Percentiles rank a stretch among this genome's conserved stretches.
Conservation (phyloP, 1,140 invertebrate species). For the Anastatus disparis region DNA sequence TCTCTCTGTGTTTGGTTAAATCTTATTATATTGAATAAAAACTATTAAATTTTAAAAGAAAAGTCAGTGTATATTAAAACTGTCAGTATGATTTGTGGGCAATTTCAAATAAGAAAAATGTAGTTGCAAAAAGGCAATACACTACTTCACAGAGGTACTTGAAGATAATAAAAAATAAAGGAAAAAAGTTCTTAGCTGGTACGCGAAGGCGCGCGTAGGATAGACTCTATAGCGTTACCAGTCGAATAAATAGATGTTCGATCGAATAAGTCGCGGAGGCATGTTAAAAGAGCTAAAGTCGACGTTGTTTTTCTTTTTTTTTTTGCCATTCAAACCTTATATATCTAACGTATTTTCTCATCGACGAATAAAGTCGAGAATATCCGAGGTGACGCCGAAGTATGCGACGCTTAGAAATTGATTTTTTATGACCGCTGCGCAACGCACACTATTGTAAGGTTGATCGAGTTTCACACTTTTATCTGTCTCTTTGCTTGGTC, state of each 20-base stretch:
- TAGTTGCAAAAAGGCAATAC: neutral
- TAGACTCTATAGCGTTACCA: too few relatives aligned
- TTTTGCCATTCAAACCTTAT: neutral
- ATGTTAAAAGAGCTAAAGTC: conserved; percentile 22
- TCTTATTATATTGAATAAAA: too few relatives aligned
- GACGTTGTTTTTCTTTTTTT: too few relatives aligned
- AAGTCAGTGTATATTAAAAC: too few relatives aligned
- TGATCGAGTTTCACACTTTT: conserved; percentile 18
- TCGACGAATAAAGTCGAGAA: neutral
- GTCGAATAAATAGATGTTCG: conserved; percentile 27
- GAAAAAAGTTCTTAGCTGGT: neutral
- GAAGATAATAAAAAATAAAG: neutral
- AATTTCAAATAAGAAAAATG: neutral
- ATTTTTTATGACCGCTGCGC: conserved; percentile 16
- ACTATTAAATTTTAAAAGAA: too few relatives aligned
- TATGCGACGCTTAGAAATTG: conserved; percentile 32
- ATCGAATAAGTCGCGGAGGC: neutral
- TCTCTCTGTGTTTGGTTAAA: too few relatives aligned
- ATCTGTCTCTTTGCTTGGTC: neutral
- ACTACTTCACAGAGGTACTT: neutral
- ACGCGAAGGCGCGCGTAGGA: neutral
- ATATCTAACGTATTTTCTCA: neutral
- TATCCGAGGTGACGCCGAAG: neutral
- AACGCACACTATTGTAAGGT: conserved; percentile 1
- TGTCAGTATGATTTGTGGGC: too few relatives aligned